Evolutionary conservation across 1,140 invertebrate species (phyloP).

Genomic region (Drosophila miranda): DNA sequence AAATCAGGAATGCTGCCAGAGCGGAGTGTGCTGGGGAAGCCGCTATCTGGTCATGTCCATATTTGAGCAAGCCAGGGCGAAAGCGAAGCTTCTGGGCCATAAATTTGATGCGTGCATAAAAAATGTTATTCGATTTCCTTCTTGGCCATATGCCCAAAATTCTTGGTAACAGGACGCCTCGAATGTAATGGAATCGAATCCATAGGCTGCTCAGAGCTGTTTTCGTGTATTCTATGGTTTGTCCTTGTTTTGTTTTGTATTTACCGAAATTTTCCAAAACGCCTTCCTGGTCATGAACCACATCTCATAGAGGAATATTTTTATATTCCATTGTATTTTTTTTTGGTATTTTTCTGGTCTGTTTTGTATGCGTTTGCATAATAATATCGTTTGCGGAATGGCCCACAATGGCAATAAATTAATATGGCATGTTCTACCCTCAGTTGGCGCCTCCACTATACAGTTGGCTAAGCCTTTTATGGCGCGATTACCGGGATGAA

Average conservation of each 20-base stretch:
- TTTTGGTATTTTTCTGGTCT: constrained; percentile 28
- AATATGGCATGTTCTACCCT: constrained; percentile 35
- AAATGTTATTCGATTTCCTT: constrained; percentile 70
- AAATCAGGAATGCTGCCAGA: constrained; percentile 12
- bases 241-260: constrained; percentile 17
- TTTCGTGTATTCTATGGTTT: not conserved
- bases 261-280: constrained; percentile 51
- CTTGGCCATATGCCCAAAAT: constrained; percentile 33
- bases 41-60: constrained; percentile 43
- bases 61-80: constrained; percentile 10
- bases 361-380: constrained; percentile 48
- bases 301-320: constrained; percentile 40
- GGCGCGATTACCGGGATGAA: constrained; percentile 62
- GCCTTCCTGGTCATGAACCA: constrained; percentile 41
- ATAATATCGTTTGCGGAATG: constrained; percentile 54
- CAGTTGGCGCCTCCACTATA: constrained; percentile 44
- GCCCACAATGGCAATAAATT: constrained; percentile 63
- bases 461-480: constrained; percentile 72
- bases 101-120: constrained; percentile 76
- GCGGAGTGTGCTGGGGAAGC: not conserved
- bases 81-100: constrained; percentile 41
- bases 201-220: constrained; percentile 34
- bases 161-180: not conserved
- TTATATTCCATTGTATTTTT: constrained; percentile 22
- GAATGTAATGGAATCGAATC: constrained; percentile 10